Percentiles rank a stretch among this genome's conserved stretches.
Conservation (phyloP, 2,113 vertebrate genomes). For the Propithecus coquereli region DNA sequence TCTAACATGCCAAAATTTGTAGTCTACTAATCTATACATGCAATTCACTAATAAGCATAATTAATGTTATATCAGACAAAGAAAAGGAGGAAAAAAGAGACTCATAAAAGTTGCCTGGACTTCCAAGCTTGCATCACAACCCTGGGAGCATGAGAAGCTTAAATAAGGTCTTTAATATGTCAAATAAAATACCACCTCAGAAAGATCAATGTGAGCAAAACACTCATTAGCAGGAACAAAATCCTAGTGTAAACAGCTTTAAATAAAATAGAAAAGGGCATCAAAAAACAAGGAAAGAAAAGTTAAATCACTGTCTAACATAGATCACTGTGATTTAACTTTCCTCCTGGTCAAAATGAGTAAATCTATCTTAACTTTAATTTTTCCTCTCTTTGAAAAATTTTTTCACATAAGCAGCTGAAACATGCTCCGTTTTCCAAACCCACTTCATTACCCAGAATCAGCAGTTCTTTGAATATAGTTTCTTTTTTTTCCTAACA, state of each 20-base stretch:
- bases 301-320: background rate
- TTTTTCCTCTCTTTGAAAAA: background rate
- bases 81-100: background rate
- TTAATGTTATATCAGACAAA: constrained; percentile 50
- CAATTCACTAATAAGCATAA: constrained; percentile 46
- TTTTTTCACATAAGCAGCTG: background rate
- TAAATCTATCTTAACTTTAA: background rate
- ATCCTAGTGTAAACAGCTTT: constrained; percentile 56
- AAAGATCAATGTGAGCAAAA: constrained; percentile 60
- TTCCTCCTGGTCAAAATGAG: constrained; percentile 31
- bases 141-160: background rate
- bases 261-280: constrained; percentile 50
- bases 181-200: constrained; percentile 46
- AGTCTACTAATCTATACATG: constrained; percentile 2
- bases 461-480: background rate
- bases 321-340: background rate
- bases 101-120: constrained; percentile 1
- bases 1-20: constrained; percentile 1
- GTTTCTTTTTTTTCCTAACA: background rate
- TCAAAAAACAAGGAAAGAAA: constrained; percentile 6
- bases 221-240: constrained; percentile 11
- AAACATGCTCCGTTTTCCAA: background rate
- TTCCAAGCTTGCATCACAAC: constrained; percentile 4
- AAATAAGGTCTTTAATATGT: constrained; percentile 48
- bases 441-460: background rate